phyloP scores from a whole-genome alignment of 2,888 invertebrate genomes.

The Sisyra nigra region DNA sequence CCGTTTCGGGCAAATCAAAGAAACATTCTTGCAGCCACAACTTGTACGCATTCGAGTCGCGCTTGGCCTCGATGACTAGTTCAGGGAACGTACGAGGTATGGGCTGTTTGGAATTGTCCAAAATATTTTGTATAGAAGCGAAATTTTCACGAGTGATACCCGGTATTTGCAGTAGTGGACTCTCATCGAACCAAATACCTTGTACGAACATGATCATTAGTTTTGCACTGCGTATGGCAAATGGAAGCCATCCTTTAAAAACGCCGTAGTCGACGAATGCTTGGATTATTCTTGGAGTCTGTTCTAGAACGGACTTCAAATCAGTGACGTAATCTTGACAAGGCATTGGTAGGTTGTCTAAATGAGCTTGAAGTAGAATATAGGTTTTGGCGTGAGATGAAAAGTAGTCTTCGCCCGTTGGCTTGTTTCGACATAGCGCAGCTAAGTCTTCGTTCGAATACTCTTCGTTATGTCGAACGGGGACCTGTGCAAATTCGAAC shows the following conservation, averaged over 20 bases:
- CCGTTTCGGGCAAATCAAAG: slow-evolving; percentile 15
- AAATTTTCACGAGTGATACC: slow-evolving; percentile 50
- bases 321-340: slow-evolving; percentile 92
- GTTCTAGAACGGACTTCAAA: slow-evolving; percentile 91
- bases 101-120: slow-evolving; percentile 21
- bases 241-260: slow-evolving; percentile 77
- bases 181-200: slow-evolving; percentile 70
- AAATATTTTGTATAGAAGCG: slow-evolving; percentile 36
- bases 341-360: slow-evolving; percentile 67
- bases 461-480: slow-evolving; percentile 97
- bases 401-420: slow-evolving; percentile 57
- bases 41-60: not conserved
- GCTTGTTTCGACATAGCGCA: slow-evolving; percentile 53
- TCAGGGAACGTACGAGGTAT: not conserved
- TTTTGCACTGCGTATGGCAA: slow-evolving; percentile 59
- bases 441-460: slow-evolving; percentile 77
- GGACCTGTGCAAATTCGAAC: slow-evolving; percentile 82
- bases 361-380: slow-evolving; percentile 86
- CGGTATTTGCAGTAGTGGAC: slow-evolving; percentile 61
- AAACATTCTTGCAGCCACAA: slow-evolving; percentile 13
- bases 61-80: not conserved
- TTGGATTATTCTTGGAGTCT: slow-evolving; percentile 86
- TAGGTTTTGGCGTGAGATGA: slow-evolving; percentile 90
- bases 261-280: slow-evolving; percentile 93
- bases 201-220: slow-evolving; percentile 84